Evolutionary conservation across 2,797 vertebrate species (phyloP), one percentile per base, ranked within the genome.

Genomic region (Sitta carolinensis): DNA sequence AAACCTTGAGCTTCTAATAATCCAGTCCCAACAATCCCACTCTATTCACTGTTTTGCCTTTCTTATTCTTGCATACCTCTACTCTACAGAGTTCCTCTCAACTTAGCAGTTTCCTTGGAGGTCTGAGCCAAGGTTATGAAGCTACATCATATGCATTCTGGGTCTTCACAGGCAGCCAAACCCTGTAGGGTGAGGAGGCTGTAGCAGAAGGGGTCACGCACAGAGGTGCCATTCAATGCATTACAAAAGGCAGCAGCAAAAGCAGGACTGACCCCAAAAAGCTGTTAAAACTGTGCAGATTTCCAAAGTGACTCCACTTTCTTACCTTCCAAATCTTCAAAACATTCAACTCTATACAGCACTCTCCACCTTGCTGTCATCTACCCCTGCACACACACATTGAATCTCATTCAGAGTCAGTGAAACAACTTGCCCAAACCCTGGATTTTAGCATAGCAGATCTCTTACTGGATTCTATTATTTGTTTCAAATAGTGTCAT

Each of bases 1-100:
- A 93, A 89, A 90, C 30, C 63, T 42, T 25, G 51, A 88, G 55
- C 36, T 91, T 38, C 59, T 92, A 80, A 95, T 79, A 32, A 91
- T 73, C 22, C n/a, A 23, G 32, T 79, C 57, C 70, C 51, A 78
- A 59, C 32, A 51, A 84, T 45, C 27, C 36, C 55, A 47, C 27
- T 69, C 50, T 43, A 15, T 75, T 87, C 57, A 66, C 58, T 59
- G 62, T 76, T 95, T 82, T 82, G 25, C 21, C 36, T 79, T 84
- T 83, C 54, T 93, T 87, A 72, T 85, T 85, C 87, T 84, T 57
- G 26, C 52, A 45, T 36, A 42, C 13, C 40, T 94, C 42, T 68
- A 55, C n/a, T 66, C 25, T 36, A 16, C 54, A 32, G 38, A 70
- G 45, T 29, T 89, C 29, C 57, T 93, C 61, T 67, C 72, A 91